phyloP scores from a whole-genome alignment of 1,140 invertebrate genomes.

The Anastrepha ludens region DNA sequence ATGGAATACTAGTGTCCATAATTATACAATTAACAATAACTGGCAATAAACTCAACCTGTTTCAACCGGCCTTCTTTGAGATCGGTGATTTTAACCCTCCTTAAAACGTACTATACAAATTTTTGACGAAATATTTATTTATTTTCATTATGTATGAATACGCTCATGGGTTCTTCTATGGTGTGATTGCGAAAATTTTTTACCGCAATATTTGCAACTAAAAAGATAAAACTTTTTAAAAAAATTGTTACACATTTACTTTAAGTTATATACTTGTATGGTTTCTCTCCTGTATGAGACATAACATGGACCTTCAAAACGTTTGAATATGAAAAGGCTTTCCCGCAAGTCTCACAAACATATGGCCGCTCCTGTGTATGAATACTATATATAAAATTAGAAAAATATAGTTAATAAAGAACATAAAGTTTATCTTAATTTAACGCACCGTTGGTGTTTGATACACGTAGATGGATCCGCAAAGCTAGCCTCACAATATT shows the following conservation, averaged over 20 bases:
- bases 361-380: constrained; percentile 70
- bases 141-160: constrained; percentile 6
- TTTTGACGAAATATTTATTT: background rate
- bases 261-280: constrained; percentile 58
- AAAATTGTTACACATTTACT: background rate
- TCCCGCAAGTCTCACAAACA: constrained; percentile 65
- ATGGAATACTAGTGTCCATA: background rate
- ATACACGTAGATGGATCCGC: constrained; percentile 78
- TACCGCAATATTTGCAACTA: constrained; percentile 63
- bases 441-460: constrained; percentile 76
- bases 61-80: too few species aligned
- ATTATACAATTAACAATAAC: too few species aligned
- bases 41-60: too few species aligned
- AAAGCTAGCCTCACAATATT: constrained; percentile 81
- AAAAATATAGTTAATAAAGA: background rate
- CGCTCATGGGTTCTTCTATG: constrained; percentile 69
- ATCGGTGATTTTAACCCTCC: too few species aligned
- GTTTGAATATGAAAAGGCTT: constrained; percentile 68
- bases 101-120: too few species aligned
- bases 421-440: background rate
- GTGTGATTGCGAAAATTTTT: constrained; percentile 65
- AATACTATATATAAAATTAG: constrained; percentile 60
- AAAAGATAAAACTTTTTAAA: background rate
- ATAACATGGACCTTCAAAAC: constrained; percentile 68
- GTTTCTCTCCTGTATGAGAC: constrained; percentile 66